Conservation (phyloP, 2,888 invertebrate species). For the Cerceris rybyensis region DNA sequence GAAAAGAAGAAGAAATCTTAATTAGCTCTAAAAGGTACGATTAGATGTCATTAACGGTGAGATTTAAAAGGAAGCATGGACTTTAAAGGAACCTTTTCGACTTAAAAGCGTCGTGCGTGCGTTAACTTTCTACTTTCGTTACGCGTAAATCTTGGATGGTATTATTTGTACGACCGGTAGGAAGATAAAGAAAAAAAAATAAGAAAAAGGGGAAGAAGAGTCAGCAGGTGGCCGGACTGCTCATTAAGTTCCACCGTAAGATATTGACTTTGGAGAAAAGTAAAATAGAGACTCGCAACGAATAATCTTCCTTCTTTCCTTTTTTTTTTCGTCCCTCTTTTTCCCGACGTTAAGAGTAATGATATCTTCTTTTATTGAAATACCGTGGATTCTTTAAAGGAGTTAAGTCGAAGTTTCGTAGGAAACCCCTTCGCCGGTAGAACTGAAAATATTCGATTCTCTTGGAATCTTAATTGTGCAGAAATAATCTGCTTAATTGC, state of each 20-base stretch:
- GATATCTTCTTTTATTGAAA: conserved; percentile 39
- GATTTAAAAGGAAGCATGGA: too few species aligned
- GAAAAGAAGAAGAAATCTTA: too few species aligned
- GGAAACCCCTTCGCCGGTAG: conserved; percentile 1
- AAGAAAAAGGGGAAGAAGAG: too few species aligned
- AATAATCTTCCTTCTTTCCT: too few species aligned
- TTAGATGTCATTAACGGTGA: too few species aligned
- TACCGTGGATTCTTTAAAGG: conserved; percentile 32
- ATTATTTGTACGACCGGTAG: too few species aligned
- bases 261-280: not conserved
- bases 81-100: too few species aligned
- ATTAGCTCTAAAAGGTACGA: too few species aligned
- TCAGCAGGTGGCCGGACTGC: not conserved
- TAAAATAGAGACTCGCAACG: conserved; percentile 39
- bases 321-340: conserved; percentile 15
- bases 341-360: conserved; percentile 24
- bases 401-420: conserved; percentile 20
- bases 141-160: too few species aligned
- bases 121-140: too few species aligned
- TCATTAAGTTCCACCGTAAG: conserved; percentile 19
- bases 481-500: conserved; percentile 39
- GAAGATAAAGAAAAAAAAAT: too few species aligned
- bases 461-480: conserved; percentile 29
- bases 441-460: conserved; percentile 47
- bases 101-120: too few species aligned